A percentile compares a stretch with the other conserved stretches of the same genome.
phyloP scores from a whole-genome alignment of 1,140 invertebrate species.

The Sitobion miscanthi region DNA sequence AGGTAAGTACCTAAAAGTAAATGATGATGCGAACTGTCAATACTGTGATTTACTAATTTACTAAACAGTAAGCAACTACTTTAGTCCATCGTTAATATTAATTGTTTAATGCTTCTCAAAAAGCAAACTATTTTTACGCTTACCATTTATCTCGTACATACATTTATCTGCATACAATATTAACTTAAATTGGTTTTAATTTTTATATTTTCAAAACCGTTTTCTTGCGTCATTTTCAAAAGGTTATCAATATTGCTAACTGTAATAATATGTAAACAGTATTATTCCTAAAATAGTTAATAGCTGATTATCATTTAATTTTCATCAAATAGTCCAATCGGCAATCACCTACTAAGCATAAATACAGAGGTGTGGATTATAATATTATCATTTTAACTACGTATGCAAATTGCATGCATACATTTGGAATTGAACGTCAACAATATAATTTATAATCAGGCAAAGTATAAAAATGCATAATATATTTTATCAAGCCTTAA shows the following conservation, averaged over 20 bases:
- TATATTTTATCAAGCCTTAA: background rate
- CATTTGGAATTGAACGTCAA: background rate
- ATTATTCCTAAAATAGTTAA: too few relatives aligned
- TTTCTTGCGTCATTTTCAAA: background rate
- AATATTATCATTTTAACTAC: background rate
- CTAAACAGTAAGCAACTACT: background rate
- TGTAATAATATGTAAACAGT: too few relatives aligned
- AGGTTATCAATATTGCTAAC: too few relatives aligned
- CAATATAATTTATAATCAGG: background rate
- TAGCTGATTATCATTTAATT: background rate
- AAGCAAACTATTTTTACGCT: background rate
- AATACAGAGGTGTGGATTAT: background rate
- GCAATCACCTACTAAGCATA: background rate
- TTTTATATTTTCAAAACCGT: background rate
- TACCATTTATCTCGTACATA: background rate
- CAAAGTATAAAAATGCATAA: background rate
- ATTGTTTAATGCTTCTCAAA: background rate
- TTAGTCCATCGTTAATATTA: background rate
- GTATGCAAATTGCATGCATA: background rate
- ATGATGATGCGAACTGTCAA: background rate
- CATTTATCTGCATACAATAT: background rate
- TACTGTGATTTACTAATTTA: background rate
- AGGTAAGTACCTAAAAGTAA: background rate
- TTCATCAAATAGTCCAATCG: background rate
- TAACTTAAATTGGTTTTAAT: background rate